phyloP scores from a whole-genome alignment of 2,797 vertebrate species.

The Betta splendens region DNA sequence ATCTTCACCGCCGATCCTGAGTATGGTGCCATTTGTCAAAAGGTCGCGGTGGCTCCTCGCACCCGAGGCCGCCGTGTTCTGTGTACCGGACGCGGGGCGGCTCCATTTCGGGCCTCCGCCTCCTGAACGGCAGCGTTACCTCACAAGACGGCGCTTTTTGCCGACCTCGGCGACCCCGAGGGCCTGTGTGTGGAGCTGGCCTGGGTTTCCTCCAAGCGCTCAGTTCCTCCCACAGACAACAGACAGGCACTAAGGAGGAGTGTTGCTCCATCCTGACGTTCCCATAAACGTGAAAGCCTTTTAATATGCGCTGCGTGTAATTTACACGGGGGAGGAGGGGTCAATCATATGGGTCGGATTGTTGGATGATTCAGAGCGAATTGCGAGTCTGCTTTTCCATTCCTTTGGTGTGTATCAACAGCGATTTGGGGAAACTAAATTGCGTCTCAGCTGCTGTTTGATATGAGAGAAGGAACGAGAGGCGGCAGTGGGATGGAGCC shows the following conservation, averaged over 20 bases:
- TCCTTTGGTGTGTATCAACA: slow-evolving; percentile 37
- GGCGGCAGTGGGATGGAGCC: slow-evolving; percentile 56
- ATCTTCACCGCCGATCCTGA: slow-evolving; percentile 64
- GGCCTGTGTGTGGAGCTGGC: slow-evolving; percentile 9
- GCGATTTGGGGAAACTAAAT: slow-evolving; percentile 41
- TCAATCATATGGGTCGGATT: slow-evolving; percentile 29
- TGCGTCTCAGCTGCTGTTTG: slow-evolving; percentile 51
- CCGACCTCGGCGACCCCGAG: slow-evolving; percentile 44
- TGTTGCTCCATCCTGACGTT: slow-evolving; percentile 11
- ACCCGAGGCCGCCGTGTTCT: slow-evolving; percentile 50
- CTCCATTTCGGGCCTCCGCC: too few species aligned
- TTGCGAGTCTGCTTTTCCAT: slow-evolving; percentile 2
- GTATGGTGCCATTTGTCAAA: slow-evolving; percentile 75
- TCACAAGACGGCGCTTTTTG: slow-evolving; percentile 43
- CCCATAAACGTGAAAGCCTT: slow-evolving; percentile 13
- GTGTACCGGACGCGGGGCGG: slow-evolving; percentile 58
- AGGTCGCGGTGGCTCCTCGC: slow-evolving; percentile 77
- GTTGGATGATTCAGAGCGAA: slow-evolving; percentile 29
- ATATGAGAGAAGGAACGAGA: slow-evolving; percentile 35
- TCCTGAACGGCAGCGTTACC: slow-evolving; percentile 30
- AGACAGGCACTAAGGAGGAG: slow-evolving; percentile 7
- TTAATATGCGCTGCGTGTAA: slow-evolving; percentile 1
- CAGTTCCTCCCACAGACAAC: slow-evolving; percentile 20
- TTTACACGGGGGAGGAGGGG: slow-evolving; percentile 12
- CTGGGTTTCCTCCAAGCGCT: slow-evolving; percentile 28